These are phyloP conservation scores for Casuarius casuarius DNA, from an alignment of 2,113 vertebrate species.

Conservation along the genomic window DNA sequence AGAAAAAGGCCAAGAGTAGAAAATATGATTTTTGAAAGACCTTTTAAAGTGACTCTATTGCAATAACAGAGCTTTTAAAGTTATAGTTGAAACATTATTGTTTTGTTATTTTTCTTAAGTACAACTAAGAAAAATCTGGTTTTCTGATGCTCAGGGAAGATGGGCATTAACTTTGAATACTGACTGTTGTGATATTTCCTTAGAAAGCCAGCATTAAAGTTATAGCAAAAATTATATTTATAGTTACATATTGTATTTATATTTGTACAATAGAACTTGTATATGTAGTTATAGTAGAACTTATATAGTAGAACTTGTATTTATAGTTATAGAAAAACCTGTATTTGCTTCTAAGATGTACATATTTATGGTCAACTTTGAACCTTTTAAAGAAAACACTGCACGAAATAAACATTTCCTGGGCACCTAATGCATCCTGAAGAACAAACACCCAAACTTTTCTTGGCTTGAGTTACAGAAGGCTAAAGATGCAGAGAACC, in stretches of 20 bases:
- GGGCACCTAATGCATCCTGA: background rate
- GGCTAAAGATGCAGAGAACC: background rate
- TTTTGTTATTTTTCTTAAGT: background rate
- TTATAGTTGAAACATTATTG: background rate
- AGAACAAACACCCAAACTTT: background rate
- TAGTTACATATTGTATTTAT: too few species aligned
- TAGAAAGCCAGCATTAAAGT: background rate
- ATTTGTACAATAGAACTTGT: too few species aligned
- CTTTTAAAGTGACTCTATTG: conserved; percentile 12
- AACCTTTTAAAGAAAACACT: background rate
- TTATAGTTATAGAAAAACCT: background rate
- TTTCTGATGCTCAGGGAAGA: background rate
- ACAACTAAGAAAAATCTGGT: background rate
- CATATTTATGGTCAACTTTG: background rate
- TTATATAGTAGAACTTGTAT: too few species aligned
- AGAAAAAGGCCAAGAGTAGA: conserved; percentile 54
- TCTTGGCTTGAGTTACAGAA: background rate
- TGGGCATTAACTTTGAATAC: background rate
- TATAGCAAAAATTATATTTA: background rate
- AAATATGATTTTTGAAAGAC: conserved; percentile 19
- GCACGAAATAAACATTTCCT: background rate
- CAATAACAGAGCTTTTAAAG: conserved; percentile 48
- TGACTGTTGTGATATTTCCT: background rate
- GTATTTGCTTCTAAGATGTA: background rate
- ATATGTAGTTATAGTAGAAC: background rate